phyloP scores from a whole-genome alignment of 2,888 invertebrate genomes.

The Augochlorella aurata region DNA sequence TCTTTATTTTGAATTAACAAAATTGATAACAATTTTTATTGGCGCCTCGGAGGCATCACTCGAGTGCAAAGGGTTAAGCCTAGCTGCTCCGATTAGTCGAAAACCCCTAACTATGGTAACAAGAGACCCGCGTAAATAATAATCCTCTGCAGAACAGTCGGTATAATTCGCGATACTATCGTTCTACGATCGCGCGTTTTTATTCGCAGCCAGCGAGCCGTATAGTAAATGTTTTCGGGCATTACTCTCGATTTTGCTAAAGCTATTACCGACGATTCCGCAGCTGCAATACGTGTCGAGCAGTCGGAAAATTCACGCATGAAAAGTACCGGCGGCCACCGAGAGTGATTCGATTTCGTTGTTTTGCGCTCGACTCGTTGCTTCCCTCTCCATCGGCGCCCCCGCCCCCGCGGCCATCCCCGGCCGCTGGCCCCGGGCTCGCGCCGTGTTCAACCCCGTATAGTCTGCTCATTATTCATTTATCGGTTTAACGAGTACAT shows the following conservation, averaged over 20 bases:
- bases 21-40: too few species aligned
- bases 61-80: background rate
- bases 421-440: constrained; percentile 26
- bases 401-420: constrained; percentile 21
- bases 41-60: too few species aligned
- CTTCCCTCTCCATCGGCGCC: constrained; percentile 34
- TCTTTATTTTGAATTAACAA: too few species aligned
- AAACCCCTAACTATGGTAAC: background rate
- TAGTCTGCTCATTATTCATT: constrained; percentile 79
- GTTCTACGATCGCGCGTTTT: constrained; percentile 62
- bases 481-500: constrained; percentile 80
- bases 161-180: constrained; percentile 35
- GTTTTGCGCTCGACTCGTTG: constrained; percentile 75
- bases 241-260: constrained; percentile 72
- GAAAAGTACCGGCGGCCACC: constrained; percentile 79
- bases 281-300: constrained; percentile 69
- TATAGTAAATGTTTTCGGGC: constrained; percentile 72
- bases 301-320: constrained; percentile 79
- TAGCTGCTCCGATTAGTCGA: background rate
- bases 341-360: constrained; percentile 79
- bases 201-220: constrained; percentile 68
- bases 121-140: constrained; percentile 7
- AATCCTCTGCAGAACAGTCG: background rate
- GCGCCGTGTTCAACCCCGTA: constrained; percentile 61
- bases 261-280: constrained; percentile 70